A percentile compares a stretch with the other conserved stretches of the same genome.
Conservation (phyloP, 1,140 invertebrate genomes). For the Coenobita brevimanus region DNA sequence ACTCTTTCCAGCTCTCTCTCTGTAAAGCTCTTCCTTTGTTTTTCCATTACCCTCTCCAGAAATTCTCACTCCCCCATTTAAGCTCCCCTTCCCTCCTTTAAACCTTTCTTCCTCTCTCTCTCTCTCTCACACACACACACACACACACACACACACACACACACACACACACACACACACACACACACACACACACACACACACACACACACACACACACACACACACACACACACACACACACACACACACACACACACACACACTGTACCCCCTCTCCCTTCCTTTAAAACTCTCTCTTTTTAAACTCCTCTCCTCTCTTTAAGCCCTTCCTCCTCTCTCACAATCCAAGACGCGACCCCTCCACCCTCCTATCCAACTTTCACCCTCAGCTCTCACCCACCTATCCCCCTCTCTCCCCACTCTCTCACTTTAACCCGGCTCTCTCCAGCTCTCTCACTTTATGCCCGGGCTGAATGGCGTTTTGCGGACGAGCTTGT, state of each 20-base stretch:
- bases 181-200: too few species aligned
- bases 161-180: too few species aligned
- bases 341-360: not conserved
- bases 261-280: too few species aligned
- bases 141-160: not conserved
- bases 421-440: not conserved
- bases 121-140: not conserved
- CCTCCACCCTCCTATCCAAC: not conserved
- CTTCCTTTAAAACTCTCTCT: too few species aligned
- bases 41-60: not conserved
- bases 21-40: not conserved
- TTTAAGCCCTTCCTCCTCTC: too few species aligned
- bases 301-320: too few species aligned
- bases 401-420: not conserved
- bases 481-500: conserved; percentile 39
- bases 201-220: too few species aligned
- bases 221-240: too few species aligned
- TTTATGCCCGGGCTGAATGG: conserved; percentile 23
- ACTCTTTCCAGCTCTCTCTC: not conserved
- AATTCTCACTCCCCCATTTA: not conserved
- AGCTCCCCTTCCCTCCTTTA: not conserved
- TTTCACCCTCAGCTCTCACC: not conserved
- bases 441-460: conserved; percentile 17
- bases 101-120: not conserved
- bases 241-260: too few species aligned